Conservation (phyloP, 2,113 vertebrate species). For the Euleptes europaea region DNA sequence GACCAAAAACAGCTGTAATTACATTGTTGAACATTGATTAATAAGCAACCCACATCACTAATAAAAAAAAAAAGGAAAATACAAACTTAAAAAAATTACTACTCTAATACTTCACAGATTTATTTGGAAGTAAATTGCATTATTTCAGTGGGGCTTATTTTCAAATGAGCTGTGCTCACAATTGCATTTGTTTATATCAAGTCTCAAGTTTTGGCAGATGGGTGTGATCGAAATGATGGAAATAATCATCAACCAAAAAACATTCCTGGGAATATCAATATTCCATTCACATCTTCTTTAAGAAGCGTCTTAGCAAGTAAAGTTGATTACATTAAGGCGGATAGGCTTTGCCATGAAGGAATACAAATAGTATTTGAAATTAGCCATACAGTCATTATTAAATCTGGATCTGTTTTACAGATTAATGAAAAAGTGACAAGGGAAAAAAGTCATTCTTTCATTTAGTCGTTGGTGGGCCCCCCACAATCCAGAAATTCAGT, state of each 20-base stretch:
- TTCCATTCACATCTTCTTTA: conserved; percentile 76
- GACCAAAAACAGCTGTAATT: conserved; percentile 90
- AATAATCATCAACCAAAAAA: not conserved
- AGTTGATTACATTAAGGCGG: conserved; percentile 72
- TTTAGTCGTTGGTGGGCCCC: not conserved
- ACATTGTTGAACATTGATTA: conserved; percentile 94
- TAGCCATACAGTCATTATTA: conserved; percentile 50
- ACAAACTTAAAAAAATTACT: conserved; percentile 71
- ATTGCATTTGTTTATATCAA: not conserved
- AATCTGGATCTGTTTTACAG: conserved; percentile 53
- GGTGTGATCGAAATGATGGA: not conserved
- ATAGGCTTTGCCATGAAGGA: conserved; percentile 61
- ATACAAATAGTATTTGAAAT: conserved; percentile 56
- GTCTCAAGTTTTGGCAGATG: not conserved
- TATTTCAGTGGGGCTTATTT: not conserved
- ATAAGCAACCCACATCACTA: conserved; percentile 85
- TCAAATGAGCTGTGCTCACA: not conserved
- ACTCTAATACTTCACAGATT: conserved; percentile 1
- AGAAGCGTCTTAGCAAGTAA: conserved; percentile 72
- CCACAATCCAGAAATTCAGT: conserved; percentile 52
- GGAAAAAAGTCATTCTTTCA: conserved; percentile 35
- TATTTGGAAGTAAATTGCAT: not conserved
- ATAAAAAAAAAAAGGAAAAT: conserved; percentile 77
- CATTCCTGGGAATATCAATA: conserved; percentile 74
- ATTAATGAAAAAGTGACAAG: conserved; percentile 61